Conservation (phyloP, 1,140 invertebrate genomes). For the Melanaphis sacchari region DNA sequence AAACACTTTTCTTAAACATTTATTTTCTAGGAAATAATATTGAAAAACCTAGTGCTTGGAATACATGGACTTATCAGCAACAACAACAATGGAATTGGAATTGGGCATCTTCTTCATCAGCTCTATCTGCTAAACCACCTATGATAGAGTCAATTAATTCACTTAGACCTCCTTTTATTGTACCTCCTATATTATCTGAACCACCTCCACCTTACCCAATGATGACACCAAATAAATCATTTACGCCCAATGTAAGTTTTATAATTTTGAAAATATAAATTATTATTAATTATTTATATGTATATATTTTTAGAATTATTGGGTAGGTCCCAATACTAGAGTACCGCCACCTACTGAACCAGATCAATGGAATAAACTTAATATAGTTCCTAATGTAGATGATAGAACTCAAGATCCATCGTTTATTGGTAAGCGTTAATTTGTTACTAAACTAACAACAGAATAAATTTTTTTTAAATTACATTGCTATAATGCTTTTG, state of each 20-base stretch:
- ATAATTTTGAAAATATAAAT: neutral
- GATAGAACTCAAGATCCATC: constrained; percentile 40
- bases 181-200: constrained; percentile 62
- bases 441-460: neutral
- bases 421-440: neutral
- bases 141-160: constrained; percentile 63
- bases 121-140: constrained; percentile 64
- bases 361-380: constrained; percentile 47
- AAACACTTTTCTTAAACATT: neutral
- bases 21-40: constrained; percentile 18
- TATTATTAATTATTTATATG: neutral
- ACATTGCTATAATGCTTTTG: constrained; percentile 56
- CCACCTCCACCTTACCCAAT: constrained; percentile 27
- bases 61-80: constrained; percentile 47
- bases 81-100: constrained; percentile 54
- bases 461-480: neutral
- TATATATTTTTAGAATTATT: constrained; percentile 31
- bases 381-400: neutral
- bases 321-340: neutral
- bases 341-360: constrained; percentile 23
- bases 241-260: constrained; percentile 23
- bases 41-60: constrained; percentile 48
- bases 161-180: constrained; percentile 63
- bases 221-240: constrained; percentile 19
- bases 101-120: constrained; percentile 63